Percentiles rank a stretch among this genome's conserved stretches.
Conservation (phyloP, 1,140 invertebrate species). For the Drosophila lacertosa region DNA sequence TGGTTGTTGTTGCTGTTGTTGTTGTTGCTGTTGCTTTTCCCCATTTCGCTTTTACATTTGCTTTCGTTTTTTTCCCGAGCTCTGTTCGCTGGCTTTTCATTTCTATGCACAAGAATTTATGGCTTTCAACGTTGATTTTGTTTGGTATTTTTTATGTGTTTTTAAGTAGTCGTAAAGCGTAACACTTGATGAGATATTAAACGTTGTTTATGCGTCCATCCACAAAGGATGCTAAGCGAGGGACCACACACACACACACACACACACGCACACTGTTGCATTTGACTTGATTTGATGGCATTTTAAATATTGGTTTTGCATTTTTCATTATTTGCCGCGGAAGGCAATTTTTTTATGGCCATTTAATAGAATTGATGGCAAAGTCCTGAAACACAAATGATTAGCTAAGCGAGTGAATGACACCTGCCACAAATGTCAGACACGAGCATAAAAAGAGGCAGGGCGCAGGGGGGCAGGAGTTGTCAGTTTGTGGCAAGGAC, state of each 20-base stretch:
- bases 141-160: constrained; percentile 72
- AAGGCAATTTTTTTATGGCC: constrained; percentile 41
- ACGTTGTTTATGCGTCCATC: constrained; percentile 54
- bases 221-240: constrained; percentile 37
- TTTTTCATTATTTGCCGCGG: constrained; percentile 70
- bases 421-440: constrained; percentile 52
- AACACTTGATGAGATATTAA: constrained; percentile 83
- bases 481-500: constrained; percentile 33
- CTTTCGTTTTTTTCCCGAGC: constrained; percentile 48
- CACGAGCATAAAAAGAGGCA: constrained; percentile 61
- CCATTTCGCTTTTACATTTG: constrained; percentile 58
- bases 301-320: constrained; percentile 81
- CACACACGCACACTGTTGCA: constrained; percentile 58
- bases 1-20: constrained; percentile 26
- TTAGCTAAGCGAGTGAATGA: constrained; percentile 48
- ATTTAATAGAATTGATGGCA: constrained; percentile 71
- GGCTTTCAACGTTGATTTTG: constrained; percentile 79
- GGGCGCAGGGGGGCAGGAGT: background rate
- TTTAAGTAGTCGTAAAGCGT: constrained; percentile 82
- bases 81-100: constrained; percentile 68
- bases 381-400: constrained; percentile 21
- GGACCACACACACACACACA: constrained; percentile 48
- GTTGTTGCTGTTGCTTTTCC: constrained; percentile 24
- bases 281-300: constrained; percentile 74
- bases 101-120: constrained; percentile 77